Evolutionary conservation across 2,797 vertebrate genomes (phyloP), one percentile per base, ranked within the genome.

Genomic region (Eupleurogrammus muticus): DNA sequence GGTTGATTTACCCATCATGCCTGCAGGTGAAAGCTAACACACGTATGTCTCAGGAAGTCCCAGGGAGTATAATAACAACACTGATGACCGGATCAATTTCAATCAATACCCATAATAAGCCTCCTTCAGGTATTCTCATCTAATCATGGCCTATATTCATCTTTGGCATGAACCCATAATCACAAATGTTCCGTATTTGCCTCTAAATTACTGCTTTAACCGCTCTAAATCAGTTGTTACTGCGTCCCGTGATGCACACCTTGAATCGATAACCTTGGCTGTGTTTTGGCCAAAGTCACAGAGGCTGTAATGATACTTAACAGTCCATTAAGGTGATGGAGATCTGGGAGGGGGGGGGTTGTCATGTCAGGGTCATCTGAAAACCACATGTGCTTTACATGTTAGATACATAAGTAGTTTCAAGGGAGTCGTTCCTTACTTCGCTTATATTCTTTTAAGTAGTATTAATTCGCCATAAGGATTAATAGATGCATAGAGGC

Each of bases 251-350:
- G 79, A 77, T 2, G 24, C 50, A 19, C 73, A 73, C 82, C 88
- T 83, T 82, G 76, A 80, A 76, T 81, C 70, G 19, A 80, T 85
- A 88, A 84, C 90, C 85, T 81, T 86, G 86, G 69, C 75, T 51
- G 79, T 70, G 80, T 86, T 89, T 88, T 74, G 83, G 80, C 66
- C 69, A 66, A 86, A 87, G 85, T 82, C 87, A 72, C 12, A 1
- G 77, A 74, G 80, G 79, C 82, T 73, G 54, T 83, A 87, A 89
- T 80, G 78, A 75, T 42, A 62, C 75, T 82, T 86, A 89, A 89
- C 81, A 80, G 87, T 77, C 81, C 80, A 89, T 91, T 90, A 86
- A 68, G 70, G 86, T 87, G 87, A 90, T 86, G 82, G 85, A 89
- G 87, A 81, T 78, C 79, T 81, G 47, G 19, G 55, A 62, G 8